Evolutionary conservation across 1,140 invertebrate genomes (phyloP), one percentile per base, ranked within the genome.

Genomic region (Temnothorax longispinosus): DNA sequence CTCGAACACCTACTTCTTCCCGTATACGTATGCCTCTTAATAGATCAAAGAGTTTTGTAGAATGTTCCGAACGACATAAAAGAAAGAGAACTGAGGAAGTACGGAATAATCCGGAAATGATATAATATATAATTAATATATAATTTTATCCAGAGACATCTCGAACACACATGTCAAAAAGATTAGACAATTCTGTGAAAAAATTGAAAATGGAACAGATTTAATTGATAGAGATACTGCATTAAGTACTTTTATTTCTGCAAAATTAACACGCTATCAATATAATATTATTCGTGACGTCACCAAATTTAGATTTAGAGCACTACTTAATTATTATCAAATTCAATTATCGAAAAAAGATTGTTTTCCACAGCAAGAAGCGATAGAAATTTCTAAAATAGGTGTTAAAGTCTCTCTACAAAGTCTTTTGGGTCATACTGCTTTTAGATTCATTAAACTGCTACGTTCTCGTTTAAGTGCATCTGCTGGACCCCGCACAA

Each of bases 401-500:
- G 10, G 50, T 41, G 81, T 50, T 18, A 65, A 65, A 75, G 11
- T 65, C 1, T 32, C 58, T n/a, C 2, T 75, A 21, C 60, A 76
- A 44, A 65, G 21, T 76, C 11, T 85, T 4, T 15, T 82, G 35
- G n/a, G 58, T 75, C 72, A 58, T 18, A 58, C 72, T 75, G 52
- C 72, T 13, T 15, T 41, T 58, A 56, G 52, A 27, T 75, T 75
- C 3, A 75, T 75, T 2, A 41, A 75, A 75, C 11, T 84, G 44
- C 2, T 74, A 64, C 7, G 11, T 74, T 4, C 27, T 62, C 1
- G 15, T 74, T 35, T 35, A 35, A 38, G 3, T 21, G 18, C 7
- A 10, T 18, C 41, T 4, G 3, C 13, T 21, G 21, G 21, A 21
- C 21, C 21, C 21, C 21, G 21, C 21, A 21, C 21, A 21, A 21